Evolutionary conservation across 2,888 invertebrate species (phyloP).

Genomic region (Tachina fera): DNA sequence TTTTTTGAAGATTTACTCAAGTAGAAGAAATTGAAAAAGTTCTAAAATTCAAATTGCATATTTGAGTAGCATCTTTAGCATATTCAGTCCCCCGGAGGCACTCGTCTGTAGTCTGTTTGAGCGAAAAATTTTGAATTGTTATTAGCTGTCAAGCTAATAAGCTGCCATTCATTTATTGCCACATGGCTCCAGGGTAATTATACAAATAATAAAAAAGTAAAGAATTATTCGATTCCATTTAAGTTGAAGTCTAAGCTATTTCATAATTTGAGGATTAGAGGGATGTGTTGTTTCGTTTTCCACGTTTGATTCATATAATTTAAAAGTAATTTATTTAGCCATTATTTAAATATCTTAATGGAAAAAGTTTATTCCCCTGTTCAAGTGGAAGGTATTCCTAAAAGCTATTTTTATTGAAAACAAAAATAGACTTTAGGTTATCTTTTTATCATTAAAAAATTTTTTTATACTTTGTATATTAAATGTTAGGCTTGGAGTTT

Average conservation of each 20-base stretch:
- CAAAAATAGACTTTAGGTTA: neutral
- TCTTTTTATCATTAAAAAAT: constrained; percentile 5
- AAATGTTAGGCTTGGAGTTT: neutral
- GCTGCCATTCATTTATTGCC: constrained; percentile 40
- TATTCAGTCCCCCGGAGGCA: constrained; percentile 8
- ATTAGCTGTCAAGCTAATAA: constrained; percentile 52
- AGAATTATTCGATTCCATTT: constrained; percentile 38
- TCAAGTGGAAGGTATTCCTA: neutral
- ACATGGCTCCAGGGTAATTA: constrained; percentile 29
- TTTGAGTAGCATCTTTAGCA: constrained; percentile 16
- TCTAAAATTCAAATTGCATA: constrained; percentile 45
- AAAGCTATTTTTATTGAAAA: constrained; percentile 5
- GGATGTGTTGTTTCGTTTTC: neutral
- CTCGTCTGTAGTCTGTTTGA: neutral
- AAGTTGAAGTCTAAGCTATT: constrained; percentile 26
- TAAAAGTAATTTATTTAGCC: neutral
- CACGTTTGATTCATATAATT: neutral
- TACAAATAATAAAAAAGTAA: constrained; percentile 3
- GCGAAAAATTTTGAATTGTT: constrained; percentile 13
- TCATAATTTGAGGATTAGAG: neutral
- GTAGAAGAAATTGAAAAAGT: constrained; percentile 34
- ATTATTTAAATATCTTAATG: neutral
- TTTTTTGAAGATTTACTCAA: neutral
- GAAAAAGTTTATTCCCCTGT: neutral
- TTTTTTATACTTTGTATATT: neutral